Percentiles rank a stretch among this genome's conserved stretches.
Evolutionary conservation across 2,888 invertebrate genomes (phyloP).

Genomic region (Cephus spinipes): DNA sequence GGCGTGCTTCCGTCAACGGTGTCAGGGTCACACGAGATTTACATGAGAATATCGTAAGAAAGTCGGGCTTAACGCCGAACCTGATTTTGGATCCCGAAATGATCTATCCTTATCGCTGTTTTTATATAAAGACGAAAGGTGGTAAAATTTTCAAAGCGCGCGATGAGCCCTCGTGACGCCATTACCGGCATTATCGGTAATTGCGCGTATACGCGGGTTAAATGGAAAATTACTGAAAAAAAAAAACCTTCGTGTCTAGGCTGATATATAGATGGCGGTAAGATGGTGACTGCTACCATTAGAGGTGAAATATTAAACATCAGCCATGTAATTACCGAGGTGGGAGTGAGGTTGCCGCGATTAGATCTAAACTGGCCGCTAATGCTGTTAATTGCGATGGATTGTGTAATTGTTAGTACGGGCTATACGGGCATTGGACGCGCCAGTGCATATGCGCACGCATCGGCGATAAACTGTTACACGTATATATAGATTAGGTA

Average conservation of each 20-base stretch:
- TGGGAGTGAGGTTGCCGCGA: slow-evolving; percentile 39
- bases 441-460: background rate
- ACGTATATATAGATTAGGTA: background rate
- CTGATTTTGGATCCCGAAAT: background rate
- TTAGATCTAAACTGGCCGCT: slow-evolving; percentile 49
- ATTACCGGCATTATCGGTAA: background rate
- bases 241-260: background rate
- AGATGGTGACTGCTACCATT: slow-evolving; percentile 33
- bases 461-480: background rate
- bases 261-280: background rate
- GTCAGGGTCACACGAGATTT: background rate
- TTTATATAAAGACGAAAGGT: background rate
- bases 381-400: slow-evolving; percentile 53
- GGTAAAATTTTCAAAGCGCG: background rate
- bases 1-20: background rate
- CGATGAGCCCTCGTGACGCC: background rate
- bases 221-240: background rate
- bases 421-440: background rate
- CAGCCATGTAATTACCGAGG: slow-evolving; percentile 44
- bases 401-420: slow-evolving; percentile 48
- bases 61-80: background rate
- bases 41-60: background rate
- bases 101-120: background rate
- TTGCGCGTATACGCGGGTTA: background rate
- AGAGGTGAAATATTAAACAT: slow-evolving; percentile 51